phyloP scores from a whole-genome alignment of 2,797 vertebrate species.

The Enteromius thamalakanensis region DNA sequence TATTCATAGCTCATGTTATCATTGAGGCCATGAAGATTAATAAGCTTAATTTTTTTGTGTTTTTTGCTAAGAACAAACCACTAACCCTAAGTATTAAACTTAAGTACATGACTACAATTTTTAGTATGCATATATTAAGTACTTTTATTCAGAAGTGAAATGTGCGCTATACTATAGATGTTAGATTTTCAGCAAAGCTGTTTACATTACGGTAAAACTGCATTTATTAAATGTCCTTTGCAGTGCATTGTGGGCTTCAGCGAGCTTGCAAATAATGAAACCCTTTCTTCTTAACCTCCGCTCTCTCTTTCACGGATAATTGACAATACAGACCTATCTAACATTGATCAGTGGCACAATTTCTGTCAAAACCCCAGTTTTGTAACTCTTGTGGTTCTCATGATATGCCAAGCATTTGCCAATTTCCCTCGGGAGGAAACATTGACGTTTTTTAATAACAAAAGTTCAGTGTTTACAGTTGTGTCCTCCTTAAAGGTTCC shows the following conservation, averaged over 20 bases:
- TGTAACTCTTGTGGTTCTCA: background rate
- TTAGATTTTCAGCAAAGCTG: background rate
- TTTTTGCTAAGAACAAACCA: background rate
- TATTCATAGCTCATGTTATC: constrained; percentile 12
- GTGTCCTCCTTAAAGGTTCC: constrained; percentile 9
- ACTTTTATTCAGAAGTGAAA: background rate
- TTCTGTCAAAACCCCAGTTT: background rate
- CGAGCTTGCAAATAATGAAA: constrained; percentile 60
- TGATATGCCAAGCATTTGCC: background rate
- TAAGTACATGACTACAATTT: background rate
- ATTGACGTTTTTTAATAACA: background rate
- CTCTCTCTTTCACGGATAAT: constrained; percentile 7
- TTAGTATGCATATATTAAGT: background rate
- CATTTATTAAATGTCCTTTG: background rate
- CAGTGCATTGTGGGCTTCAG: constrained; percentile 51
- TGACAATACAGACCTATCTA: background rate
- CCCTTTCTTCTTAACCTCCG: constrained; percentile 8
- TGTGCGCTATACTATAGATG: background rate
- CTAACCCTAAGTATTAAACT: background rate
- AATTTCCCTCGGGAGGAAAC: background rate
- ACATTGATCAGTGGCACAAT: constrained; percentile 12
- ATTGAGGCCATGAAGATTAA: constrained; percentile 10
- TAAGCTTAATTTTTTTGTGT: background rate
- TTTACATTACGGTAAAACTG: background rate
- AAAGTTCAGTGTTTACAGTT: constrained; percentile 20